phyloP scores from a whole-genome alignment of 2,113 vertebrate genomes.

The Tringa solitaria region DNA sequence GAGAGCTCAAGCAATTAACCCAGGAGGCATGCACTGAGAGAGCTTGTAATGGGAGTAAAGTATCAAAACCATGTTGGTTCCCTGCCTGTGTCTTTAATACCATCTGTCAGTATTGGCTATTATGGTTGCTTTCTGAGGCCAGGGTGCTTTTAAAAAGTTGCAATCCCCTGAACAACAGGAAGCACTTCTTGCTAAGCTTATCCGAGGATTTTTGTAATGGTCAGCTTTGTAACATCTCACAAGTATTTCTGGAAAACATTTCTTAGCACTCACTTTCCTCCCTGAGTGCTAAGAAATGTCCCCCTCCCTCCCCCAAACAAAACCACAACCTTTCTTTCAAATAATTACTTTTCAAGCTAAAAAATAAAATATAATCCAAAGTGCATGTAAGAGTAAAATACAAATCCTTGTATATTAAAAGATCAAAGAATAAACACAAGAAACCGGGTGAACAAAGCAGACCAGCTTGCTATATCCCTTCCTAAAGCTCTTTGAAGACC shows the following conservation, averaged over 20 bases:
- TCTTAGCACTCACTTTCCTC: neutral
- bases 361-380: neutral
- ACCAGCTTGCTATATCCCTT: neutral
- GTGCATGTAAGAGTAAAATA: neutral
- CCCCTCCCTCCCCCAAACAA: neutral
- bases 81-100: slow-evolving; percentile 11
- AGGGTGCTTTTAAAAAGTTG: neutral
- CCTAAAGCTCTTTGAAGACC: neutral
- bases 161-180: neutral
- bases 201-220: neutral
- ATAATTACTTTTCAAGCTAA: neutral
- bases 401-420: neutral
- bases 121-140: neutral
- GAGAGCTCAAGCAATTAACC: slow-evolving; percentile 49
- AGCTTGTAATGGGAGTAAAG: neutral
- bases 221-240: neutral
- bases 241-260: neutral
- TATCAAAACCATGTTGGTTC: neutral
- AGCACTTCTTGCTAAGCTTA: neutral
- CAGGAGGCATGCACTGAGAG: neutral
- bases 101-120: slow-evolving; percentile 20
- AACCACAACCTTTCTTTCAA: neutral
- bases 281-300: neutral
- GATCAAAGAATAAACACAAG: neutral
- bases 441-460: neutral